A percentile compares a stretch with the other conserved stretches of the same genome.
phyloP scores from a whole-genome alignment of 2,888 invertebrate genomes.

The Andrena camellia region DNA sequence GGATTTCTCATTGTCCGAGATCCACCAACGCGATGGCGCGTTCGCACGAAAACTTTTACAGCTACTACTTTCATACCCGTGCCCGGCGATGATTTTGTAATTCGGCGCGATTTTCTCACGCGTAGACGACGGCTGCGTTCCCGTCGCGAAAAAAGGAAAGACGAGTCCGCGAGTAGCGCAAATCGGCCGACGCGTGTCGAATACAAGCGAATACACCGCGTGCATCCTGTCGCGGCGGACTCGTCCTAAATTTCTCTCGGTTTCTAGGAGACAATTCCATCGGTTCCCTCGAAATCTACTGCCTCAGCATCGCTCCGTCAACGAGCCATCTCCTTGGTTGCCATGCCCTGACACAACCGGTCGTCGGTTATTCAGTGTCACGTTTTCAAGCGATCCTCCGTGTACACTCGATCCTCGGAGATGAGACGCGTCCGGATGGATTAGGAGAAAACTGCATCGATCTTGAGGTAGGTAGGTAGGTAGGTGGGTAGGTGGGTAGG shows the following conservation, averaged over 20 bases:
- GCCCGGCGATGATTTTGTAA: constrained; percentile 58
- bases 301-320: too few relatives aligned
- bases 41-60: constrained; percentile 29
- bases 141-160: constrained; percentile 25
- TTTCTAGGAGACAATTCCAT: constrained; percentile 29
- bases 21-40: neutral
- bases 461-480: too few relatives aligned
- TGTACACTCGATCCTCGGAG: neutral
- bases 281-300: too few relatives aligned
- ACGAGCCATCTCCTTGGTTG: too few relatives aligned
- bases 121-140: constrained; percentile 33
- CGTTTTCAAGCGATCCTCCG: too few relatives aligned
- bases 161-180: constrained; percentile 5
- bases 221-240: constrained; percentile 50
- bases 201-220: constrained; percentile 15
- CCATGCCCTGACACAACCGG: too few relatives aligned
- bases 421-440: constrained; percentile 41
- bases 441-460: constrained; percentile 14
- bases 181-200: constrained; percentile 13
- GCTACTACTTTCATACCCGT: constrained; percentile 14
- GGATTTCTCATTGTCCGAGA: constrained; percentile 15
- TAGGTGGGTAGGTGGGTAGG: too few relatives aligned
- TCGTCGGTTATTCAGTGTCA: too few relatives aligned
- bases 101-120: constrained; percentile 62
- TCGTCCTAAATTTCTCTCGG: constrained; percentile 63